These are phyloP conservation scores for Cerastis rubricosa DNA, from an alignment of 2,888 invertebrate genomes.

Conservation along the genomic window DNA sequence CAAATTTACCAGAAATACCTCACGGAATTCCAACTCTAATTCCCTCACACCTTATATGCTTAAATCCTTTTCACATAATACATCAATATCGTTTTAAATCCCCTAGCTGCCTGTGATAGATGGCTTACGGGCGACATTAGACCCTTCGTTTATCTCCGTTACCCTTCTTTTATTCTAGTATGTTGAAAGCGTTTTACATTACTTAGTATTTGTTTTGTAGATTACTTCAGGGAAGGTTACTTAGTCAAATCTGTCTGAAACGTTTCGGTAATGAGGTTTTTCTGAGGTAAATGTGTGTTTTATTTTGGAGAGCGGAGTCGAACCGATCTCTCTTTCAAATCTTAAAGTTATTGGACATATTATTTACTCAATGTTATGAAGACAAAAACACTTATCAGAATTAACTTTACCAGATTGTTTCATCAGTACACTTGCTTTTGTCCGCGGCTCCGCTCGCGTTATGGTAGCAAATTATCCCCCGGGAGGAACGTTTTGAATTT, in stretches of 20 bases:
- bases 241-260: neutral
- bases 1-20: neutral
- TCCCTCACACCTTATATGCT: slow-evolving; percentile 22
- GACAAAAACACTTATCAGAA: neutral
- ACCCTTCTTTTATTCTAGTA: slow-evolving; percentile 42
- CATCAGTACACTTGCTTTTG: neutral
- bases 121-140: slow-evolving; percentile 50
- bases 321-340: neutral
- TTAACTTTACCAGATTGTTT: neutral
- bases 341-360: neutral
- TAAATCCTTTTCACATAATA: slow-evolving; percentile 35
- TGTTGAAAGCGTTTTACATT: slow-evolving; percentile 42
- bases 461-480: no score
- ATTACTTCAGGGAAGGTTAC: slow-evolving; percentile 1
- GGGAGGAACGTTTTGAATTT: no score
- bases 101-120: slow-evolving; percentile 46
- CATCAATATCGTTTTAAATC: slow-evolving; percentile 57
- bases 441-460: no score
- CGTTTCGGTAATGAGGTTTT: neutral
- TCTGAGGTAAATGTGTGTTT: neutral
- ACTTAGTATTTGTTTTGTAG: slow-evolving; percentile 29
- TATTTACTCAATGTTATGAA: neutral
- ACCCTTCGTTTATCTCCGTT: slow-evolving; percentile 55
- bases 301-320: neutral
- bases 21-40: slow-evolving; percentile 9